These are phyloP conservation scores for Drosophila varians DNA, from an alignment of 1,140 invertebrate species.

Conservation along the genomic window DNA sequence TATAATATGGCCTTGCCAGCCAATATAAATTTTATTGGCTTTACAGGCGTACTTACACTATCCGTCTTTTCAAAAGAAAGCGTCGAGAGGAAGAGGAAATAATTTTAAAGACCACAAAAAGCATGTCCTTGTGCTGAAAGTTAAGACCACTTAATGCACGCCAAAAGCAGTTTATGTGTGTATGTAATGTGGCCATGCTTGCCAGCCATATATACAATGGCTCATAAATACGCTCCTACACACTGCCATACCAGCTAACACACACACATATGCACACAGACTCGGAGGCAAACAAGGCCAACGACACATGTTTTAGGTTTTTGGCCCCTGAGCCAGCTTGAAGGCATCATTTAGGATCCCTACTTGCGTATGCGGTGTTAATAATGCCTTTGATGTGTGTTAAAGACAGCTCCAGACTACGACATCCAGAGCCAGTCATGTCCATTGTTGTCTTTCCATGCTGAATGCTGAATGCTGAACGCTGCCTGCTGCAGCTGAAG, in stretches of 20 bases:
- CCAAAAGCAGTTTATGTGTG: constrained; percentile 69
- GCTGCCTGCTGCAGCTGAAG: constrained; percentile 8
- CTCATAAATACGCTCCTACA: constrained; percentile 67
- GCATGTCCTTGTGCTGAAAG: constrained; percentile 70
- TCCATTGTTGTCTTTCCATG: constrained; percentile 23
- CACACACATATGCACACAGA: constrained; percentile 11
- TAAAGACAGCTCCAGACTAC: constrained; percentile 75
- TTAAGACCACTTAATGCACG: constrained; percentile 80
- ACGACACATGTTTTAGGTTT: constrained; percentile 75
- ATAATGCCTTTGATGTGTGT: constrained; percentile 80
- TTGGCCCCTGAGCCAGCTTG: constrained; percentile 58
- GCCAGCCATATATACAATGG: constrained; percentile 28
- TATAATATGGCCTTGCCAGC: constrained; percentile 38
- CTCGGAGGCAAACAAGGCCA: constrained; percentile 24
- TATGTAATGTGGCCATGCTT: constrained; percentile 6
- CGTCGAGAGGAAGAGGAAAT: constrained; percentile 23
- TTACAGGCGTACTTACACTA: constrained; percentile 41
- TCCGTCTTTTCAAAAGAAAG: neutral
- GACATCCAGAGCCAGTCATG: constrained; percentile 37
- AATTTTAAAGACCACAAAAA: constrained; percentile 75
- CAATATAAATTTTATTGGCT: constrained; percentile 61
- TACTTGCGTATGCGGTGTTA: constrained; percentile 72
- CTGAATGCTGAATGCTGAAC: neutral
- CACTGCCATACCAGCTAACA: constrained; percentile 16
- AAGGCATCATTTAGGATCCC: constrained; percentile 66